These are phyloP conservation scores for Yponomeuta evonymella DNA, from an alignment of 2,888 invertebrate genomes.

Conservation along the genomic window DNA sequence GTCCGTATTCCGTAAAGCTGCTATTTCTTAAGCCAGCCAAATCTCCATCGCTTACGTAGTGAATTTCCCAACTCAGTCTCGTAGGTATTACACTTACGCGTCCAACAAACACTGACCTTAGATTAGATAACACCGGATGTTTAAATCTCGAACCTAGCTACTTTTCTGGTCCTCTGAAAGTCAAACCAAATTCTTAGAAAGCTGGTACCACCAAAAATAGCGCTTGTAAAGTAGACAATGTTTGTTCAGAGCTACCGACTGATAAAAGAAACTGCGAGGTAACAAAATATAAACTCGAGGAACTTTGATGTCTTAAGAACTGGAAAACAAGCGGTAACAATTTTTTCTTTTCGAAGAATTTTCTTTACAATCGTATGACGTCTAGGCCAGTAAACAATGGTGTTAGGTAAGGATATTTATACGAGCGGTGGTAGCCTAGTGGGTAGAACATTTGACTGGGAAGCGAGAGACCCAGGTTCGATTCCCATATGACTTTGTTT, in stretches of 20 bases:
- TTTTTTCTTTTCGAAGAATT: too few species aligned
- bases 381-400: too few species aligned
- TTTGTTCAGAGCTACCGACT: conserved; percentile 35
- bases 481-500: too few species aligned
- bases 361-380: too few species aligned
- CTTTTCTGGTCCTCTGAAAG: neutral
- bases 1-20: neutral
- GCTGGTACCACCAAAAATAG: conserved; percentile 15
- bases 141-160: neutral
- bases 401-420: too few species aligned
- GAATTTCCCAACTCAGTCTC: conserved; percentile 35
- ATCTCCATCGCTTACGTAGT: conserved; percentile 24
- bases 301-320: neutral
- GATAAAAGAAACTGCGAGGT: conserved; percentile 31
- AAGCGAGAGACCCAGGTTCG: too few species aligned
- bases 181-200: neutral
- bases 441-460: too few species aligned
- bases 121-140: conserved; percentile 72
- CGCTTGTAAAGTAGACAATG: conserved; percentile 28
- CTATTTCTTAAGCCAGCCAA: neutral
- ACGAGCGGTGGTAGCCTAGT: too few species aligned
- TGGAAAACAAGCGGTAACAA: neutral
- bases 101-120: conserved; percentile 68
- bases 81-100: conserved; percentile 23
- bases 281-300: neutral